These are phyloP conservation scores for Drosophila repletoides DNA, from an alignment of 1,140 invertebrate genomes.

Conservation along the genomic window DNA sequence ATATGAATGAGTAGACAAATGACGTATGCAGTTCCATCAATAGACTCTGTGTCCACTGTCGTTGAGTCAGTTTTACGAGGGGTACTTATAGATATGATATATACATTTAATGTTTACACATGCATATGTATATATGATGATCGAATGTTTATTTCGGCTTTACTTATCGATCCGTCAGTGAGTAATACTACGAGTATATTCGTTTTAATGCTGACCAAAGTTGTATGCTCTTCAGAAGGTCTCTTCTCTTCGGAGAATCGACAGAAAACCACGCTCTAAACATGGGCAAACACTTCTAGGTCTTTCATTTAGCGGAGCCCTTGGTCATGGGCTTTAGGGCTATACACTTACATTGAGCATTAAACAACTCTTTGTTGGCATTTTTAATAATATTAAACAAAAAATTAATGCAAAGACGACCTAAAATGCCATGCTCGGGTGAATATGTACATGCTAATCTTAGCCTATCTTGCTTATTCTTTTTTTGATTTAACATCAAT, in stretches of 20 bases:
- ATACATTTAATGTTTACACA: neutral
- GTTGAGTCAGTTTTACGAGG: conserved; percentile 14
- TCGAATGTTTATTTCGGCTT: conserved; percentile 16
- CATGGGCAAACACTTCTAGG: conserved; percentile 32
- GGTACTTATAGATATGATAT: neutral
- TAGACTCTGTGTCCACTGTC: conserved; percentile 14
- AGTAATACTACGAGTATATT: conserved; percentile 31
- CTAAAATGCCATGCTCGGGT: conserved; percentile 9
- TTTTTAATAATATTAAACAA: conserved; percentile 7
- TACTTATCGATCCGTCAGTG: conserved; percentile 6
- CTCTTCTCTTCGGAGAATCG: neutral
- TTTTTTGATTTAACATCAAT: conserved; percentile 57
- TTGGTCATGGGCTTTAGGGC: conserved; percentile 7
- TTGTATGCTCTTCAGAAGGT: neutral
- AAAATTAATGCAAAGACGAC: conserved; percentile 54
- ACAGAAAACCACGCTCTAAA: conserved; percentile 7
- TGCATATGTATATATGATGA: conserved; percentile 13
- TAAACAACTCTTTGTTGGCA: conserved; percentile 1
- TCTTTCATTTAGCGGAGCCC: conserved; percentile 16
- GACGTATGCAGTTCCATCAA: conserved; percentile 11
- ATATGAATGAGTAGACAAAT: neutral
- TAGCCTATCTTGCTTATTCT: too few relatives aligned
- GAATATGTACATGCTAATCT: conserved; percentile 50
- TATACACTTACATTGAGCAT: conserved; percentile 1
- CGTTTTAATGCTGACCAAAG: neutral